A percentile compares a stretch with the other conserved stretches of the same genome.
These are phyloP conservation scores for Ctenosaura bakeri DNA, from an alignment of 2,797 vertebrate genomes.

Conservation along the genomic window DNA sequence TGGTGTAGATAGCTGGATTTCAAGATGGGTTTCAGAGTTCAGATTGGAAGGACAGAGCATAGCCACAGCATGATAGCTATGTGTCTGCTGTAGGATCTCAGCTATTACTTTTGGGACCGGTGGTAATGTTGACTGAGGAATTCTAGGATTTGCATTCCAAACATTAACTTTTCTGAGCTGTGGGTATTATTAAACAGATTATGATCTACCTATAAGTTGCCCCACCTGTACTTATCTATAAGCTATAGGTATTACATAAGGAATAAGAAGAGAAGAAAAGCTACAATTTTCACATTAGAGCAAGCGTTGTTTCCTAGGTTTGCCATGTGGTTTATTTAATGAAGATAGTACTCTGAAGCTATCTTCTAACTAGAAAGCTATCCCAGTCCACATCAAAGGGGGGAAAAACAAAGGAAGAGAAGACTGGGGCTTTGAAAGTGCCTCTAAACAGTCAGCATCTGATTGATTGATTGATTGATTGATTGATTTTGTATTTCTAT, in stretches of 20 bases:
- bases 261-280: neutral
- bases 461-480: too few species aligned
- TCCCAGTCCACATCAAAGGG: too few species aligned
- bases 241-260: neutral
- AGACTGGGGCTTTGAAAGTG: neutral
- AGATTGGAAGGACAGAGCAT: too few species aligned
- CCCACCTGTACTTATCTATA: too few species aligned
- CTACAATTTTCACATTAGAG: neutral
- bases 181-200: neutral
- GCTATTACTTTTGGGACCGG: too few species aligned
- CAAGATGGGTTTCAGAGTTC: too few species aligned
- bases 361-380: neutral
- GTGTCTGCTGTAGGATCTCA: too few species aligned
- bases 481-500: neutral
- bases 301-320: neutral
- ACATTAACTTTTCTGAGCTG: too few species aligned
- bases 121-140: too few species aligned
- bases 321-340: neutral
- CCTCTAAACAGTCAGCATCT: neutral
- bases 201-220: neutral
- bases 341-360: neutral
- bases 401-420: neutral
- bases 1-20: too few species aligned
- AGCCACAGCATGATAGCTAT: too few species aligned
- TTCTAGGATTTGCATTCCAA: too few species aligned